These are phyloP conservation scores for Bhutanitis thaidina DNA, from an alignment of 2,888 invertebrate genomes.

Conservation along the genomic window DNA sequence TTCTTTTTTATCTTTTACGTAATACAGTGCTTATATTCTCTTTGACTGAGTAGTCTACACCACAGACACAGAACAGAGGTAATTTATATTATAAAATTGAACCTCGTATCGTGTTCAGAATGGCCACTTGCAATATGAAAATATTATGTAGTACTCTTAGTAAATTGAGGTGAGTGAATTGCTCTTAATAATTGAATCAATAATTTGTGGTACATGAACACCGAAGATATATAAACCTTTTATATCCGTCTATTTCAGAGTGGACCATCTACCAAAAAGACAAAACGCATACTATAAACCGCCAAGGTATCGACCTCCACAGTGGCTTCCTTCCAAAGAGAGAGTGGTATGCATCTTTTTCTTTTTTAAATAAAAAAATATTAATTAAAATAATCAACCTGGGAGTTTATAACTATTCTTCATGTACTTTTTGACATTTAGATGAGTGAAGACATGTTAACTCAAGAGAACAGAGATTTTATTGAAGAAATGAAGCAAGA, in stretches of 20 bases:
- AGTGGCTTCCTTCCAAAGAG: conserved; percentile 85
- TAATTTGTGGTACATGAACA: not conserved
- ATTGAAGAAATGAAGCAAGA: conserved; percentile 88
- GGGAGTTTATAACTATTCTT: not conserved
- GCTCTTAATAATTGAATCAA: not conserved
- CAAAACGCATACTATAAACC: conserved; percentile 38
- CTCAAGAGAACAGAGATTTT: conserved; percentile 88
- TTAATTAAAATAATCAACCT: not conserved
- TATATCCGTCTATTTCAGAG: conserved; percentile 32
- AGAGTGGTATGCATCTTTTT: conserved; percentile 77
- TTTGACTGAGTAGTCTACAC: too few species aligned
- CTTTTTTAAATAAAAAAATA: not conserved
- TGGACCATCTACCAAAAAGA: conserved; percentile 43
- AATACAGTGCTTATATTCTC: too few species aligned
- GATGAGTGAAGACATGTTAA: conserved; percentile 85
- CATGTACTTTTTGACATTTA: conserved; percentile 51
- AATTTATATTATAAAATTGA: too few species aligned
- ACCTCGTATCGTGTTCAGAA: conserved; percentile 24
- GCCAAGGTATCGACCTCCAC: conserved; percentile 84
- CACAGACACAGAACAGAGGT: too few species aligned
- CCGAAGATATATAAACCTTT: not conserved
- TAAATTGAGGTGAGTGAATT: conserved; percentile 52
- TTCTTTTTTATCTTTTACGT: too few species aligned
- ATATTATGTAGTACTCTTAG: conserved; percentile 44
- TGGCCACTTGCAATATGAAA: conserved; percentile 50